Evolutionary conservation across 2,888 invertebrate genomes (phyloP), one percentile per base, ranked within the genome.

Genomic region (Dysmachus trigonus): DNA sequence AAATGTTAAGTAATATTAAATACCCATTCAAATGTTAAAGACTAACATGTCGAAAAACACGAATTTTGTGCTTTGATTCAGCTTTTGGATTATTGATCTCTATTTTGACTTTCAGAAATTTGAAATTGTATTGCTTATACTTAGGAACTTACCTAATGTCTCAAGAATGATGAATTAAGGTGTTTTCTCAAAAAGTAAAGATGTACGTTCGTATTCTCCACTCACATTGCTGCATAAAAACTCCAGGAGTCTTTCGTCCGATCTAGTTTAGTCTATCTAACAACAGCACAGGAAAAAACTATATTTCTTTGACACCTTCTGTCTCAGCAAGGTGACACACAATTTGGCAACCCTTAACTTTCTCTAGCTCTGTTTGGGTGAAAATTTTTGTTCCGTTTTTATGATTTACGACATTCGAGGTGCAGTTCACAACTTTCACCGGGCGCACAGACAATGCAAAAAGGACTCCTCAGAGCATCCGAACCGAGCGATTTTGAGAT

Each of bases 341-440:
- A 73, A 73, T 74, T 85, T 51, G 13, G 53, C 85, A 85, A 77
- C 53, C 84, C 77, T 85, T 85, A 77, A 62, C 77, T 85, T 77
- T 85, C 85, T 85, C 76, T 53, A 38, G 47, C 76, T 76, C n/a
- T 33, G 22, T 22, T 47, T 33, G n/a, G n/a, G 33, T 47, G 47
- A 4, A 74, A 7, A n/a, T 41, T 41, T 33, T 33, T 33, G 35
- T 31, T 10, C n/a, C 7, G 10, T 2, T 74, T 18, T 77, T 85
- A 77, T 85, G 77, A 85, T 85, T 85, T 85, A 85, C 74, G 51
- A 47, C 5, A 22, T 62, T 53, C 22, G n/a, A n/a, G 22, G 31
- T 85, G 27, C 53, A 53, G 27, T 76, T 77, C 76, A 27, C 76
- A 62, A 74, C 53, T 76, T 76, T 85, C 84, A 30, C 73, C 27